Conservation (phyloP, 2,888 invertebrate species). For the Drosophila seclusa region DNA sequence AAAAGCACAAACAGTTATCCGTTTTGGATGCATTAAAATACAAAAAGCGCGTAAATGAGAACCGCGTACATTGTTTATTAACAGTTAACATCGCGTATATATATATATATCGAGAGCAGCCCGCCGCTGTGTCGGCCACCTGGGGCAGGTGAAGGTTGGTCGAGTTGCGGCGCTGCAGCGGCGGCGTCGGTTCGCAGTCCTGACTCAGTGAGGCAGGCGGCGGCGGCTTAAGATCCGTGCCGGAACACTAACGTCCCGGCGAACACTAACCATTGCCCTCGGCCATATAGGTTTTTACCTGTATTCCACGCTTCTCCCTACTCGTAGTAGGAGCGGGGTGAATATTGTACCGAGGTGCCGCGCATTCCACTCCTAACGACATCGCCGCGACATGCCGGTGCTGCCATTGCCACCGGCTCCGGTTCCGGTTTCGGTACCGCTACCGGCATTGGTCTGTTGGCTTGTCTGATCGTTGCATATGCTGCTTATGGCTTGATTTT, state of each 20-base stretch:
- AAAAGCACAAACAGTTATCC: too few species aligned
- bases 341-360: conserved; percentile 85
- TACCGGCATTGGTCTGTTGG: conserved; percentile 85
- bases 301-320: conserved; percentile 90
- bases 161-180: conserved; percentile 93
- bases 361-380: conserved; percentile 63
- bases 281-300: conserved; percentile 98
- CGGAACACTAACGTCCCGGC: conserved; percentile 92
- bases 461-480: conserved; percentile 85
- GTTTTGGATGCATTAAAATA: too few species aligned
- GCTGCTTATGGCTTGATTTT: conserved; percentile 85
- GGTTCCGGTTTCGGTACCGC: conserved; percentile 62
- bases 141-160: conserved; percentile 94
- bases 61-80: too few species aligned
- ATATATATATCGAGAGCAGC: too few species aligned
- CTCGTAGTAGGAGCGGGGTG: conserved; percentile 85
- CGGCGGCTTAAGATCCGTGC: conserved; percentile 94
- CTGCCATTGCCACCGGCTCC: conserved; percentile 75
- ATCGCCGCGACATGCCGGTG: conserved; percentile 56
- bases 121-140: conserved; percentile 84
- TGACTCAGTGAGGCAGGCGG: conserved; percentile 96
- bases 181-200: conserved; percentile 97
- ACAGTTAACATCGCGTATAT: too few species aligned
- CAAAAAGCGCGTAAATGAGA: too few species aligned
- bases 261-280: conserved; percentile 95